Evolutionary conservation across 92 coral and sea anemone species (phyloP).

Genomic region (Muricea muricata): DNA sequence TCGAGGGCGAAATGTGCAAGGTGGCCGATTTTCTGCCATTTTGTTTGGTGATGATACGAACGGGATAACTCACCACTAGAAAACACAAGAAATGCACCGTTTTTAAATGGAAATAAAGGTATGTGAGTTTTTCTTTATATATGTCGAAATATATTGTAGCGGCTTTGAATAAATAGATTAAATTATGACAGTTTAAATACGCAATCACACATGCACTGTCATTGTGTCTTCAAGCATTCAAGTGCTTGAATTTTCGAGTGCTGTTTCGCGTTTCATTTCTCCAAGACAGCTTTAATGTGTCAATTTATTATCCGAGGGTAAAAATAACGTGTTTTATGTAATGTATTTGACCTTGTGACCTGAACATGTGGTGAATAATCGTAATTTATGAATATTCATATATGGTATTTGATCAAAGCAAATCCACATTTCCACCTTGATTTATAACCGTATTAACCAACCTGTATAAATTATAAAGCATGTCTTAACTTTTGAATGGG

Average conservation of each 20-base stretch:
- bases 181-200: no score
- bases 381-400: no score
- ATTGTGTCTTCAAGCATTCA: no score
- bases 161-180: no score
- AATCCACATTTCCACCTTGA: no score
- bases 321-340: no score
- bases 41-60: constrained; percentile 20
- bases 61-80: constrained; percentile 45
- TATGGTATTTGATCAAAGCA: no score
- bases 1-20: constrained; percentile 40
- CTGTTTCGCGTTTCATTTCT: not conserved
- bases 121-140: not conserved
- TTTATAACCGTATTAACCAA: no score
- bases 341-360: not conserved
- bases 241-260: no score
- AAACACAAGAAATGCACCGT: not conserved
- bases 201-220: no score
- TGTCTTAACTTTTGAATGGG: no score
- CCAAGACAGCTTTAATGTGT: not conserved
- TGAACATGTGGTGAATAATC: not conserved
- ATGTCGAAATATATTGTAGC: not conserved
- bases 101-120: not conserved
- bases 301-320: not conserved
- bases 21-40: constrained; percentile 16
- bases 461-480: no score